phyloP scores from a whole-genome alignment of 2,113 vertebrate genomes.

The Motacilla tschutschensis region DNA sequence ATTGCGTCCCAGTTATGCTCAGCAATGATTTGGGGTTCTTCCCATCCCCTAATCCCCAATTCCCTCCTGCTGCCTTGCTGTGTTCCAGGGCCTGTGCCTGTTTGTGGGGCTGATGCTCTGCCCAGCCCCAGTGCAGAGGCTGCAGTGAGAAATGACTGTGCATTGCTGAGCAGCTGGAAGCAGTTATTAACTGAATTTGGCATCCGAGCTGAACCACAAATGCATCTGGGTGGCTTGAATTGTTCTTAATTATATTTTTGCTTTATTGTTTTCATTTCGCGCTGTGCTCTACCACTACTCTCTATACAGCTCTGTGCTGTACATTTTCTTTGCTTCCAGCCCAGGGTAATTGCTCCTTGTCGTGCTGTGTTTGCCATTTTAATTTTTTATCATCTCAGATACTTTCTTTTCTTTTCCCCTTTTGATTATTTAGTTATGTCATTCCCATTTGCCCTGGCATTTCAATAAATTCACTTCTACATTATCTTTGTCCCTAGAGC shows the following conservation, averaged over 20 bases:
- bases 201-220: background rate
- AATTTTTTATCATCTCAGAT: conserved; percentile 40
- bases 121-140: background rate
- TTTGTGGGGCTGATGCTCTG: background rate
- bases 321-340: conserved; percentile 5
- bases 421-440: conserved; percentile 39
- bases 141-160: background rate
- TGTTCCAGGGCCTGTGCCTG: background rate
- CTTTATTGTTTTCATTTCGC: conserved; percentile 45
- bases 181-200: conserved; percentile 9
- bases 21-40: background rate
- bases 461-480: conserved; percentile 40
- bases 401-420: background rate
- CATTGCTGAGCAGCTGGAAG: conserved; percentile 5
- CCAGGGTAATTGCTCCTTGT: conserved; percentile 20
- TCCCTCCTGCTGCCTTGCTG: background rate
- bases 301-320: background rate
- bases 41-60: no score
- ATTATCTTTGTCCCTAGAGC: conserved; percentile 43
- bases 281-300: background rate
- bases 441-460: conserved; percentile 38
- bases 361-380: conserved; percentile 42
- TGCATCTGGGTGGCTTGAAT: conserved; percentile 30
- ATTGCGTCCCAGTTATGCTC: background rate
- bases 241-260: conserved; percentile 54